Evolutionary conservation across 2,888 invertebrate species (phyloP).

Genomic region (Trachelus tabidus): DNA sequence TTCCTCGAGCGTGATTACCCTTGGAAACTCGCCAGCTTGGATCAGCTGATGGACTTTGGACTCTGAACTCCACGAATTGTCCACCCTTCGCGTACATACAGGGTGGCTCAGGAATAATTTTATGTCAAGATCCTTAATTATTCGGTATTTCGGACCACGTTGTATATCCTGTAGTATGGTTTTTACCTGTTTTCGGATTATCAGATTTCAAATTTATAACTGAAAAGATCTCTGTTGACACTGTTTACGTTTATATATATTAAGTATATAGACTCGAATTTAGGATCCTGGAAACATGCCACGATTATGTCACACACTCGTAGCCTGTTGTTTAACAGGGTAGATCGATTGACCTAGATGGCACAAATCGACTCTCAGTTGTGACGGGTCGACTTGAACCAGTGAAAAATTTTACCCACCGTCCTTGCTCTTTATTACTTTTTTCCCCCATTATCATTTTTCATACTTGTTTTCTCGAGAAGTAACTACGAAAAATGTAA

Average conservation of each 20-base stretch:
- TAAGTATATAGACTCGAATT: background rate
- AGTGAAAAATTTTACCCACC: background rate
- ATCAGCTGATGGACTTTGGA: constrained; percentile 39
- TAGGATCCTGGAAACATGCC: background rate
- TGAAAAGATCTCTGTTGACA: background rate
- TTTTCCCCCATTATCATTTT: background rate
- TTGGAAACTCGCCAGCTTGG: constrained; percentile 39
- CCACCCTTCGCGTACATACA: background rate
- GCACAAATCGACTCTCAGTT: background rate
- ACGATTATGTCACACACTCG: background rate
- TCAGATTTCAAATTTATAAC: background rate
- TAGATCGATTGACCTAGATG: background rate
- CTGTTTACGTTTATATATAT: background rate
- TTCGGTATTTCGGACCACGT: background rate
- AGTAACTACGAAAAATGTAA: too few species aligned
- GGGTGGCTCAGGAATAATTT: background rate
- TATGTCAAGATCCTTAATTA: background rate
- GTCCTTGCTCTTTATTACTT: background rate
- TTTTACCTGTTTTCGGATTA: background rate
- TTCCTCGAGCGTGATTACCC: constrained; percentile 31
- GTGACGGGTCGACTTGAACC: background rate
- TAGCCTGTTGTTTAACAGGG: background rate
- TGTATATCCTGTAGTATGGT: background rate
- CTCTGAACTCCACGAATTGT: background rate
- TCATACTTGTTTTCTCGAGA: background rate